Conservation (phyloP, 1,140 invertebrate species). For the Lepidurus arcticus region DNA sequence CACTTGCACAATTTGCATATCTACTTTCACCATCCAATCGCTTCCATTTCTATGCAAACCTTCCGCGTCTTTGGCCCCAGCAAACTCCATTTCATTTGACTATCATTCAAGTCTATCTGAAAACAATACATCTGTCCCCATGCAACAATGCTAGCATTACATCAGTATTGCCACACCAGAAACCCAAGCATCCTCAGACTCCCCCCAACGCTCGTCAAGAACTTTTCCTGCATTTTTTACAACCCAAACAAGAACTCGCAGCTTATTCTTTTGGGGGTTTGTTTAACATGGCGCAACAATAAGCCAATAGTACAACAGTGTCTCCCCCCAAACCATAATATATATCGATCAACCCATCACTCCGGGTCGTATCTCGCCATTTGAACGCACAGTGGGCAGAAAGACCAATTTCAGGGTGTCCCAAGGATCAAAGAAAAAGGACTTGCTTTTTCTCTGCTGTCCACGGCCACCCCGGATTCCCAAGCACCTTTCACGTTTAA, state of each 20-base stretch:
- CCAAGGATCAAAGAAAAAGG: not conserved
- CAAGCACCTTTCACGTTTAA: slow-evolving; percentile 6
- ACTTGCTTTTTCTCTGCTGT: not conserved
- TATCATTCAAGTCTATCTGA: not conserved
- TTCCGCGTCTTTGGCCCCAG: not conserved
- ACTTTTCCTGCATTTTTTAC: too few species aligned
- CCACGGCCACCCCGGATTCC: not conserved
- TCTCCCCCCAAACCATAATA: not conserved
- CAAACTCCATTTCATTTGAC: slow-evolving; percentile 14
- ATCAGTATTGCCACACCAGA: slow-evolving; percentile 15
- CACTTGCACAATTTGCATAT: not conserved
- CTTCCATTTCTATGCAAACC: slow-evolving; percentile 19
- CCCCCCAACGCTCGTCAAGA: too few species aligned
- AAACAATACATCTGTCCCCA: slow-evolving; percentile 18
- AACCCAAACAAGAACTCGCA: too few species aligned
- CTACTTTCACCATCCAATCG: not conserved
- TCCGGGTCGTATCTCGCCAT: not conserved
- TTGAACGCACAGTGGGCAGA: not conserved
- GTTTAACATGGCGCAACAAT: not conserved
- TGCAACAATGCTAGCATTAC: slow-evolving; percentile 11
- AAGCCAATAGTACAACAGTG: not conserved
- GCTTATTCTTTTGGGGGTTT: not conserved
- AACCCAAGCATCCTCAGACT: not conserved
- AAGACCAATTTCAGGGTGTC: not conserved
- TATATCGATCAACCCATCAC: not conserved